A percentile compares a stretch with the other conserved stretches of the same genome.
phyloP scores from a whole-genome alignment of 1,140 invertebrate genomes.

The Brachionus asplanchnoidis region DNA sequence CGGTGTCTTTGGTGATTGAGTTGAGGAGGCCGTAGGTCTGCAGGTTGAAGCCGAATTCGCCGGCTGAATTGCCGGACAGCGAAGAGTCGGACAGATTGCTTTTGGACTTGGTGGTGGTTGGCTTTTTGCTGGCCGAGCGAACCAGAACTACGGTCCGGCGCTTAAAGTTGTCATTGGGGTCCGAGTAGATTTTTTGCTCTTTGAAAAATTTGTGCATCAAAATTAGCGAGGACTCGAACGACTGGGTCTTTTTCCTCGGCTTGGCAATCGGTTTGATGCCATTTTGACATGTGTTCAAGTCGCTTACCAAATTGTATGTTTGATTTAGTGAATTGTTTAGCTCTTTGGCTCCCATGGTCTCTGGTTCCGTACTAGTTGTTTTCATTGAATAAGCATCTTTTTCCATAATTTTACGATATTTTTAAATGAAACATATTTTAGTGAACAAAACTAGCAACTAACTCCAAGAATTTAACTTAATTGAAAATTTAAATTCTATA shows the following conservation, averaged over 20 bases:
- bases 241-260: background rate
- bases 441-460: background rate
- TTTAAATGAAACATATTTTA: conserved; percentile 20
- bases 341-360: background rate
- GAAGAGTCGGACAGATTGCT: conserved; percentile 15
- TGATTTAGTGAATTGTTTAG: background rate
- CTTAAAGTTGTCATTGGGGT: conserved; percentile 9
- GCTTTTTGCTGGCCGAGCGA: background rate
- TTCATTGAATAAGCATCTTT: conserved; percentile 6
- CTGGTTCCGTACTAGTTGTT: background rate
- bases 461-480: background rate
- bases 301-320: background rate
- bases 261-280: background rate
- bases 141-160: conserved; percentile 10
- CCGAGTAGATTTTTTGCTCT: conserved; percentile 29
- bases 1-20: background rate
- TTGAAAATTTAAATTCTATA: background rate
- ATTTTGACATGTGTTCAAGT: background rate
- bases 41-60: conserved; percentile 14
- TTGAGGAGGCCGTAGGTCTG: conserved; percentile 27
- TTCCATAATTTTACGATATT: conserved; percentile 31
- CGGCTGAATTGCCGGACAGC: background rate
- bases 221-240: conserved; percentile 12
- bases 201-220: conserved; percentile 36
- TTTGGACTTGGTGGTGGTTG: background rate